Base-by-base conservation (phyloP, 2,888 invertebrate genomes). In the Drosophila planitibia region DNA sequence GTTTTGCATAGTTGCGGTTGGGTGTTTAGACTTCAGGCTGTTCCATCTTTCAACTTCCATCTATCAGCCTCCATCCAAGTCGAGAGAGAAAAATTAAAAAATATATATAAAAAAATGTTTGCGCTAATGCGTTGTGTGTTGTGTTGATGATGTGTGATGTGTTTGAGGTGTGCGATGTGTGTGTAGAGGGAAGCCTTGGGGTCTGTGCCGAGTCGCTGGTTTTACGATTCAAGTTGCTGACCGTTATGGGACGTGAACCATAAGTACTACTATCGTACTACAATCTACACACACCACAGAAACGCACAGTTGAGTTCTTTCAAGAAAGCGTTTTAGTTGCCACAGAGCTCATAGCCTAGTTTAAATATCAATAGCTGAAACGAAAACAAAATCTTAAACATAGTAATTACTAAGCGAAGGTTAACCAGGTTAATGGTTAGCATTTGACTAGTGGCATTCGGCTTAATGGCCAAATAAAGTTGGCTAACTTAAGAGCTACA, bases 341-440 rank as follows among this genome's bases (percentile, higher is more conserved):
- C 57, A 32, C 32, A 41, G 49, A 22, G 60, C 62, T 57, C 33
- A 32, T 64, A 72, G 68, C 68, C 68, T n/a, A 63, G 73, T 72
- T 78, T 65, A 44, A 53, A 53, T 68, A 71, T 65, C 78, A 77
- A 77, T 71, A 51, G 55, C 30, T 10, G 41, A 30, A 41, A 25
- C 10, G 44, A 22, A 30, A 33, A 57, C 19, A 52, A 35, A 32
- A 55, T 35, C 61, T 28, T 22, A 49, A 65, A 54, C 76, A 52
- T 62, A 32, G 52, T 70, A 77, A 77, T 80, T 80, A 76, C 51
- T 63, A 30, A 54, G 22, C 66, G 57, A 54, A 66, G 70, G 49
- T 41, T 79, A 87, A 89, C 89, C 81, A 87, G 83, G 83, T 83
- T 89, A 83, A 83, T 83, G 85, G 60, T 39, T 79, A n/a, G 60